Percentiles rank a stretch among this genome's conserved stretches.
Conservation (phyloP, 2,797 vertebrate species). For the Loris lydekkerianus region DNA sequence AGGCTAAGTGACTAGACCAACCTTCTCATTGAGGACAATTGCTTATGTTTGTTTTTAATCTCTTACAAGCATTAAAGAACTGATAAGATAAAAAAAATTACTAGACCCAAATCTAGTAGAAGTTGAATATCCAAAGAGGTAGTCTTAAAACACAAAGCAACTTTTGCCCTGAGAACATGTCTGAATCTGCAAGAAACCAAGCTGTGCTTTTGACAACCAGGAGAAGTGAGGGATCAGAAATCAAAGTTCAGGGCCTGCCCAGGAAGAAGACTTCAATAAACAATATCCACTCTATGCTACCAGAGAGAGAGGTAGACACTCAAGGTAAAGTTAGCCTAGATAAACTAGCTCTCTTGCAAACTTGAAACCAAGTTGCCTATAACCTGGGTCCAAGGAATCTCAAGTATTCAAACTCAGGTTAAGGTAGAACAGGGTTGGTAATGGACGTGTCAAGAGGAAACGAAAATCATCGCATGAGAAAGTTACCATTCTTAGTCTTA, state of each 20-base stretch:
- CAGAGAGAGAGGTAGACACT: background rate
- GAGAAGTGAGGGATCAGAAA: background rate
- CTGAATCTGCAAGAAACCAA: slow-evolving; percentile 28
- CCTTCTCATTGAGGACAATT: background rate
- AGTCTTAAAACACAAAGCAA: slow-evolving; percentile 7
- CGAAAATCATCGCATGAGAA: background rate
- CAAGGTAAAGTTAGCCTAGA: slow-evolving; percentile 25
- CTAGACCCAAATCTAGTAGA: slow-evolving; percentile 17
- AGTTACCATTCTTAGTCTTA: slow-evolving; percentile 31
- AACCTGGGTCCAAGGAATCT: background rate
- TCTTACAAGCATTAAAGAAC: slow-evolving; percentile 42
- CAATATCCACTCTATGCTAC: background rate
- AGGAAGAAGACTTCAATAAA: background rate
- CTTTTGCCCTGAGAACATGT: background rate
- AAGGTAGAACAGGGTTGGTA: background rate
- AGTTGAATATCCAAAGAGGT: background rate
- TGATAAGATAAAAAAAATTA: slow-evolving; percentile 45
- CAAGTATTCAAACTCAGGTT: slow-evolving; percentile 9
- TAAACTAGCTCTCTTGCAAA: background rate
- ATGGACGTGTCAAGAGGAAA: slow-evolving; percentile 14
- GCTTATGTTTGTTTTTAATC: background rate
- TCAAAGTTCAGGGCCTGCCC: background rate
- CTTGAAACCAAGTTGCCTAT: slow-evolving; percentile 4
- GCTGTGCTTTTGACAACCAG: slow-evolving; percentile 14
- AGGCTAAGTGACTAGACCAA: slow-evolving; percentile 15